Percentiles rank a stretch among this genome's conserved stretches.
These are phyloP conservation scores for Anguilla marmorata DNA, from an alignment of 2,797 vertebrate genomes.

Conservation along the genomic window DNA sequence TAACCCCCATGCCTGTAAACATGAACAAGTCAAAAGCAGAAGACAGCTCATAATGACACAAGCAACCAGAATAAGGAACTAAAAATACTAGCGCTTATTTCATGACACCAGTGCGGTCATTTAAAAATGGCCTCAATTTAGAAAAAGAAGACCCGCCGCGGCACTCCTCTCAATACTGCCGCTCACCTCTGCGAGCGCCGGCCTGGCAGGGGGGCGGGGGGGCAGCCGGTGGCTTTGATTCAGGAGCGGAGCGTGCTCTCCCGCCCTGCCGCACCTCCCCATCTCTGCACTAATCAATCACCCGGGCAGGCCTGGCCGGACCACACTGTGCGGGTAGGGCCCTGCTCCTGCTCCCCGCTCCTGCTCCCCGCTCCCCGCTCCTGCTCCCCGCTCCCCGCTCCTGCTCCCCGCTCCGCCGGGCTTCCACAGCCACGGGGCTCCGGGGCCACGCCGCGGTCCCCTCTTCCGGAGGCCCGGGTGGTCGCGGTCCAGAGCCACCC, in stretches of 20 bases:
- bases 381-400: neutral
- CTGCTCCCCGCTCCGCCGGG: neutral
- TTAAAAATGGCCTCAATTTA: constrained; percentile 51
- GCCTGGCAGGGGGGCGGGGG: neutral
- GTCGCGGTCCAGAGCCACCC: neutral
- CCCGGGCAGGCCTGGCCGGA: constrained; percentile 44
- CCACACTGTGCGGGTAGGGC: constrained; percentile 36
- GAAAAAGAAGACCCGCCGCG: constrained; percentile 24
- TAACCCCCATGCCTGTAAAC: neutral
- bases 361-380: neutral
- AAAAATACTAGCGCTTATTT: constrained; percentile 47
- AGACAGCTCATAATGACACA: neutral
- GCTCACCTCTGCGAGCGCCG: neutral
- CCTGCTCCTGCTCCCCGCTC: neutral
- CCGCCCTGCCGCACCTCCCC: constrained; percentile 47
- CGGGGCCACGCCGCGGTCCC: neutral
- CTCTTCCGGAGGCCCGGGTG: neutral
- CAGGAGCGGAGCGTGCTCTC: constrained; percentile 44
- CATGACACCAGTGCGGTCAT: constrained; percentile 42
- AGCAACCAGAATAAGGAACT: neutral
- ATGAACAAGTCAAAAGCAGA: neutral
- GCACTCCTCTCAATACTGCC: neutral
- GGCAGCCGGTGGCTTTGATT: constrained; percentile 40
- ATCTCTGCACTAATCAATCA: constrained; percentile 58
- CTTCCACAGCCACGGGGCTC: neutral